Base-by-base conservation (phyloP, 2,113 vertebrate genomes). In the Petrocephalus zakoni region DNA sequence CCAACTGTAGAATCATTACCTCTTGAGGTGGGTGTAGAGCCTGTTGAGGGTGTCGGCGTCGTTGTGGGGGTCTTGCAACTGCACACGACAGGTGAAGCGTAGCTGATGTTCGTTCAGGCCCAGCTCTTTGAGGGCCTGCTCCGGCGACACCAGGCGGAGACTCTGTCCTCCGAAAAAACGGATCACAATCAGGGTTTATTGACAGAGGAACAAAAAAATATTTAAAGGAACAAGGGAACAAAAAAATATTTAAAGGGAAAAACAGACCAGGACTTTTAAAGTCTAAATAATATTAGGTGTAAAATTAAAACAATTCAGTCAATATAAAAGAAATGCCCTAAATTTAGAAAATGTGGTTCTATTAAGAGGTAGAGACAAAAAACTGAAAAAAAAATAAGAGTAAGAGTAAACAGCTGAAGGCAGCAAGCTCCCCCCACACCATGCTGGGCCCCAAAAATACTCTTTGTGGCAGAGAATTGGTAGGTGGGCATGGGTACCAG, bases 111-210 rank as follows among this genome's bases (percentile, higher is more conserved):
- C 98, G 0, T 95, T 95, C 47, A 99, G 96, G 34, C 98, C 98
- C 89, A 99, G 94, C 93, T 99, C 98, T 88, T 98, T 99, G 89
- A 99, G 92, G 0, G 98, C 98, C 93, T 99, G 98, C 91, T 99
- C 98, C 0, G 98, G 96, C 1, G 97, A 97, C 13, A 99, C 96
- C 88, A 99, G 95, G 87, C 97, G 96, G 93, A 98, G 96, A 89
- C 94, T 98, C 98, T 99, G 93, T 4, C 11, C 4, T 22, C 81
- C 37, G 0, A 88, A 0, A 61, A 61, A 37, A 34, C 37, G 9
- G 34, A 29, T 22, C 52, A 34, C 22, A 55, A 22, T 56, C 22
- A 61, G 21, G 49, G 13, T 22, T 83, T n/a, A 83, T 29, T 29
- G 1, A 29, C 61, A 15, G 61, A 1, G 72, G 34, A 42, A 78